Base-by-base conservation (phyloP, 1,140 invertebrate genomes). In the Drosophila pallidifrons region DNA sequence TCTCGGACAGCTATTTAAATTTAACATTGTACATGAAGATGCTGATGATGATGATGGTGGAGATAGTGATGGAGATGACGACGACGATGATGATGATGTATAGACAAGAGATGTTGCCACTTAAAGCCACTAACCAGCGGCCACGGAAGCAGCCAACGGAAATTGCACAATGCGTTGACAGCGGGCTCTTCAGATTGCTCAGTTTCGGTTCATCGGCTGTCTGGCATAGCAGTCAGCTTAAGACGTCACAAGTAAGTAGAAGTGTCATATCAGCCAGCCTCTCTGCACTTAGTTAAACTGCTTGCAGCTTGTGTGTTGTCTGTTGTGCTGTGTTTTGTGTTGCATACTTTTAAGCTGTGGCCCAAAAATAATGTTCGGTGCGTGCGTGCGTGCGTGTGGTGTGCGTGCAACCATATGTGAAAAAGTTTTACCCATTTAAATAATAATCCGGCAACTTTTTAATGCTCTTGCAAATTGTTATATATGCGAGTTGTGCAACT, bases 311-410 rank as follows among this genome's bases (percentile, higher is more conserved):
- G 38, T 47, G 65, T 38, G 11, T 16, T 35, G 15, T 5, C 43
- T 5, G 47, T 46, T 69, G 58, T 58, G 45, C 49, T 45, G 30
- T 38, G 77, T 72, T 25, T 25, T 69, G 55, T 88, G 83, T 80
- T 74, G 83, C 83, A 82, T 87, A 82, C 86, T 82, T 88, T 87
- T 74, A 69, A 71, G 82, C 82, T 65, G 69, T 49, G 41, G 43
- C 35, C 43, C 32, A 35, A 81, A 82, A 66, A 75, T 38, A 68
- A 8, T 28, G 38, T 30, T 38, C 13, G 35, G 43, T 35, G 43
- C 30, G 38, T 54, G 43, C 30, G 43, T 57, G 43, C 15, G 35
- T 30, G 49, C 3, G 35, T 38, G 30, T 5, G 5, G 35, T 49
- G 46, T 58, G 65, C 8, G 45, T 58, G 32, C 28, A 52, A 38